phyloP scores from a whole-genome alignment of 2,888 invertebrate genomes.

The Matsumyia berberina region DNA sequence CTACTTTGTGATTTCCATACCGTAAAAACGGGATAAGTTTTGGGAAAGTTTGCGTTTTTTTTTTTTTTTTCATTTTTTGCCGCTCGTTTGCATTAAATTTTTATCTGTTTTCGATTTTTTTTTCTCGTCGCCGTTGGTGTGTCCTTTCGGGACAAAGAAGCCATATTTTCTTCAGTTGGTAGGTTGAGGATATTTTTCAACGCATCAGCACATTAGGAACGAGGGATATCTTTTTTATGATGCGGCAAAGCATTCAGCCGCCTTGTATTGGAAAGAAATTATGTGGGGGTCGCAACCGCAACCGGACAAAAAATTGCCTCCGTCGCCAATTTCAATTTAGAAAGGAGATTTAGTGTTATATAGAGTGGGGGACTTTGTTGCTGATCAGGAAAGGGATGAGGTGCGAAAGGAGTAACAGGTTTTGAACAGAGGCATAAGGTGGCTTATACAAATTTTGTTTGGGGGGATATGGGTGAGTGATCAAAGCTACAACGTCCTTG shows the following conservation, averaged over 20 bases:
- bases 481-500: no score
- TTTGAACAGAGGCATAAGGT: neutral
- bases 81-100: slow-evolving; percentile 68
- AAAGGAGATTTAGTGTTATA: slow-evolving; percentile 9
- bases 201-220: slow-evolving; percentile 54
- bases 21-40: slow-evolving; percentile 73
- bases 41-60: slow-evolving; percentile 38
- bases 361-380: neutral
- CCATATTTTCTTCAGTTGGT: slow-evolving; percentile 23
- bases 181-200: slow-evolving; percentile 35
- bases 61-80: neutral
- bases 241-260: slow-evolving; percentile 34
- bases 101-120: slow-evolving; percentile 62
- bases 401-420: neutral
- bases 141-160: slow-evolving; percentile 12
- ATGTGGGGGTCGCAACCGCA: neutral
- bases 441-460: no score
- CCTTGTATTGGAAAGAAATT: slow-evolving; percentile 43
- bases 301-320: neutral
- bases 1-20: slow-evolving; percentile 74
- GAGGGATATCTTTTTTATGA: slow-evolving; percentile 49
- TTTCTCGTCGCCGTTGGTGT: slow-evolving; percentile 10
- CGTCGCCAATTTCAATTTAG: slow-evolving; percentile 37
- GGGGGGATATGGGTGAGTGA: no score
- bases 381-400: neutral